A percentile compares a stretch with the other conserved stretches of the same genome.
These are phyloP conservation scores for Odontesthes bonariensis DNA, from an alignment of 2,113 vertebrate genomes.

Conservation along the genomic window DNA sequence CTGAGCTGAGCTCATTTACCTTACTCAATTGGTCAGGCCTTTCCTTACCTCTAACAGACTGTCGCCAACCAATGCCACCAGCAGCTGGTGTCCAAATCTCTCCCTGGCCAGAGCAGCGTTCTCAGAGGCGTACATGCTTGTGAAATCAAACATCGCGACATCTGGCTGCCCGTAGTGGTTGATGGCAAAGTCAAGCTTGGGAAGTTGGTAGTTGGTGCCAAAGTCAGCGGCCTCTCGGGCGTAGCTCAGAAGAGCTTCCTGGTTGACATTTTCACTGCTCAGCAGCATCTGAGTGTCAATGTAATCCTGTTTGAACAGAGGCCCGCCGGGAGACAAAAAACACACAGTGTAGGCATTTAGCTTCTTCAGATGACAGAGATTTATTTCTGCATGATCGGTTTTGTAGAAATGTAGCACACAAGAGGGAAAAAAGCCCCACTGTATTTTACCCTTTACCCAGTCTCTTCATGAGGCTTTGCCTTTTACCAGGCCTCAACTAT, in stretches of 20 bases:
- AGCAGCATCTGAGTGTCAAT: constrained; percentile 91
- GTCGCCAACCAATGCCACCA: constrained; percentile 95
- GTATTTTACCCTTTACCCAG: not conserved
- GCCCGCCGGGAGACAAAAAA: not conserved
- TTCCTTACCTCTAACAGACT: constrained; percentile 93
- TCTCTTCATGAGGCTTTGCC: not conserved
- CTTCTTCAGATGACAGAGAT: not conserved
- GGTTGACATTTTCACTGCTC: constrained; percentile 91
- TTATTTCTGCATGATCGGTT: not conserved
- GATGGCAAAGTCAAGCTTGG: constrained; percentile 93
- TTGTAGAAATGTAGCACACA: not conserved
- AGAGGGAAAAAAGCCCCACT: not conserved
- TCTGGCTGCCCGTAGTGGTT: constrained; percentile 95
- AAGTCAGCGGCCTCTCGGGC: constrained; percentile 97
- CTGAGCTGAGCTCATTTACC: not conserved
- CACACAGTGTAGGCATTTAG: not conserved
- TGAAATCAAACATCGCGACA: constrained; percentile 99
- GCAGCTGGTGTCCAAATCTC: constrained; percentile 89
- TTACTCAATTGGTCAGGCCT: not conserved
- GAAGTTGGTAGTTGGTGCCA: constrained; percentile 96
- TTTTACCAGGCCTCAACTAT: too few relatives aligned
- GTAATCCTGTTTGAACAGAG: constrained; percentile 85
- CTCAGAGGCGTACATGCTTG: constrained; percentile 97
- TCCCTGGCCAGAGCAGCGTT: constrained; percentile 93
- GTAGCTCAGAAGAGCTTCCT: constrained; percentile 92